These are phyloP conservation scores for Cossypha niveicapilla DNA, from an alignment of 2,797 vertebrate species.

Conservation along the genomic window DNA sequence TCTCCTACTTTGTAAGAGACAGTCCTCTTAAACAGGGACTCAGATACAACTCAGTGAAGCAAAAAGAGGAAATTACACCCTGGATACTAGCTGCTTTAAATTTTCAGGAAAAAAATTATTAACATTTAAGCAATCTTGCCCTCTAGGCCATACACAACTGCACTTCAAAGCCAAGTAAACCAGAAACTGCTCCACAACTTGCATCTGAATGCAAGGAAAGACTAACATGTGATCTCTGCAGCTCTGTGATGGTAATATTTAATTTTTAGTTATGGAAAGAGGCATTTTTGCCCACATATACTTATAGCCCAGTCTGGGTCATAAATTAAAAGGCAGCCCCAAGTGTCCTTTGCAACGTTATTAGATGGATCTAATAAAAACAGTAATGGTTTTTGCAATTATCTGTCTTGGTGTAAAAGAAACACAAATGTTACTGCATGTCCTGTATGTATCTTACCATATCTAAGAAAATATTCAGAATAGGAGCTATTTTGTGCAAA, in stretches of 20 bases:
- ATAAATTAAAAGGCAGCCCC: background rate
- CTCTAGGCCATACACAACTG: background rate
- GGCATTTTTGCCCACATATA: background rate
- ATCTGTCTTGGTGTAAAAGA: background rate
- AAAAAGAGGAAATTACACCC: background rate
- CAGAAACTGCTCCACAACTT: background rate
- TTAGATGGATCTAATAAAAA: constrained; percentile 4
- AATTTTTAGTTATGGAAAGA: background rate
- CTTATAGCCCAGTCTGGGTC: background rate
- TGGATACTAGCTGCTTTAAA: background rate
- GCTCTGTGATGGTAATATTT: background rate
- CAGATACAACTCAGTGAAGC: background rate
- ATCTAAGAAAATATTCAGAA: background rate
- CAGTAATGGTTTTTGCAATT: background rate
- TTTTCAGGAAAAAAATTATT: background rate
- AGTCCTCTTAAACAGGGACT: background rate
- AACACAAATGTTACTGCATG: background rate
- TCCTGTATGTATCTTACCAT: background rate
- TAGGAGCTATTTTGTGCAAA: background rate
- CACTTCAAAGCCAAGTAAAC: background rate
- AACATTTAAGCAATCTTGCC: background rate
- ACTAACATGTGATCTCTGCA: background rate
- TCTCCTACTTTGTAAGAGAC: background rate
- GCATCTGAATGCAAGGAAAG: background rate
- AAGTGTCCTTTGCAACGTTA: background rate